Base-by-base conservation (phyloP, 2,113 vertebrate species). In the Lanius ludovicianus region DNA sequence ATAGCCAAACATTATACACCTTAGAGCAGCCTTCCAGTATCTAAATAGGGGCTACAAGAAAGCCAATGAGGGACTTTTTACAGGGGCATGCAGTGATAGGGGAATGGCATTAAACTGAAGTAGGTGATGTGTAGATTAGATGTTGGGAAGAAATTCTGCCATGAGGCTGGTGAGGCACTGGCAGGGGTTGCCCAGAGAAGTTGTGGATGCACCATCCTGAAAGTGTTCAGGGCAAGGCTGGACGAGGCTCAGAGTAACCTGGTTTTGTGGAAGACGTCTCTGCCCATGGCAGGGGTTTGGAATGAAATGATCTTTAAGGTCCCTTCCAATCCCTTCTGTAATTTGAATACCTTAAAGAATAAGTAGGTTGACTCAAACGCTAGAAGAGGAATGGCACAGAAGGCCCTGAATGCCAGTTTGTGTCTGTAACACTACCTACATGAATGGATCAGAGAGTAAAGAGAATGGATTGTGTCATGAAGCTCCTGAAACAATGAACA, bases 211-310 rank as follows among this genome's bases (percentile, higher is more conserved):
- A 1, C 30, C 5, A 16, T 41, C 24, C 18, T 76, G 35, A 10
- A 2, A 83, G 31, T 5, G 25, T 28, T 16, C 55, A 31, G 12
- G 31, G 15, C 20, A n/a, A 69, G 7, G 9, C 0, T 55, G 41
- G 4, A 49, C 8, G 15, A 12, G 21, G 1, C 17, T 55, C 47
- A 31, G 39, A 83, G n/a, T 25, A 47, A 10, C 7, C 47, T 35
- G 30, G 17, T 0, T 0, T 11, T 35, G 25, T 11, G 10, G 8
- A 30, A 83, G 21, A 5, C 9, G 21, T 15, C n/a, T 21, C 10
- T 55, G 15, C 14, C 7, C 28, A 14, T 4, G 33, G 46, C 39
- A 76, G 4, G 8, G 24, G 4, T 4, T 19, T 83, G 55, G 30
- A 76, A 69, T 20, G 0, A 7, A 10, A 13, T 49, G 0, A 27